Evolutionary conservation across 2,797 vertebrate genomes (phyloP).

Genomic region (Sandelia bainsii): DNA sequence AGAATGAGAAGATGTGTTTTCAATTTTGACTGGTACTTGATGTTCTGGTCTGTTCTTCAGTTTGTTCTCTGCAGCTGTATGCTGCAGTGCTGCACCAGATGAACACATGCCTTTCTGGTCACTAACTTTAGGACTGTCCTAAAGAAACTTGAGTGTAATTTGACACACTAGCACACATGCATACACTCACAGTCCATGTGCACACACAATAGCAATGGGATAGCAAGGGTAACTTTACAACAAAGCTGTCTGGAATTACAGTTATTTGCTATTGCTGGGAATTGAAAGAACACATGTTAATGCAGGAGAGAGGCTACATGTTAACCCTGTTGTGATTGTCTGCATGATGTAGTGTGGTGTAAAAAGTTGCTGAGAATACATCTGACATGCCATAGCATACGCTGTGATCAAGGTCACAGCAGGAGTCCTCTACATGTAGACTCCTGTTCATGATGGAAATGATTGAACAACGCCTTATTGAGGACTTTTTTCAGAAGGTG

Average conservation of each 20-base stretch:
- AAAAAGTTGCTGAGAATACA: constrained; percentile 20
- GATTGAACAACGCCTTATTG: background rate
- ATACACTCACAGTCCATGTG: constrained; percentile 22
- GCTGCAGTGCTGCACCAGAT: constrained; percentile 43
- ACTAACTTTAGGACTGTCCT: constrained; percentile 74
- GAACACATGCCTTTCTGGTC: constrained; percentile 34
- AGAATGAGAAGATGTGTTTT: no score
- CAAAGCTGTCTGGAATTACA: constrained; percentile 75
- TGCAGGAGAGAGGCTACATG: constrained; percentile 14
- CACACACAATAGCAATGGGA: constrained; percentile 50
- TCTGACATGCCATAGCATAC: constrained; percentile 5
- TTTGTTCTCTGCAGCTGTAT: constrained; percentile 13
- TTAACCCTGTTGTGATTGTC: constrained; percentile 21
- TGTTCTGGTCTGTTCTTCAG: no score
- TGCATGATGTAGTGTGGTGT: constrained; percentile 41
- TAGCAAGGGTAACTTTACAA: constrained; percentile 68
- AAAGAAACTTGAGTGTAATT: constrained; percentile 69
- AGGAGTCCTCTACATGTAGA: background rate
- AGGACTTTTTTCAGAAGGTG: background rate
- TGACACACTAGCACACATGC: constrained; percentile 51
- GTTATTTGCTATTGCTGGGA: constrained; percentile 51
- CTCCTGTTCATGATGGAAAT: constrained; percentile 4
- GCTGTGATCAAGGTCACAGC: constrained; percentile 50
- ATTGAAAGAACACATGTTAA: constrained; percentile 28
- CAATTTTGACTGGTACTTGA: no score